Conservation (phyloP, 2,113 vertebrate genomes). For the Gorsachius goisagi region DNA sequence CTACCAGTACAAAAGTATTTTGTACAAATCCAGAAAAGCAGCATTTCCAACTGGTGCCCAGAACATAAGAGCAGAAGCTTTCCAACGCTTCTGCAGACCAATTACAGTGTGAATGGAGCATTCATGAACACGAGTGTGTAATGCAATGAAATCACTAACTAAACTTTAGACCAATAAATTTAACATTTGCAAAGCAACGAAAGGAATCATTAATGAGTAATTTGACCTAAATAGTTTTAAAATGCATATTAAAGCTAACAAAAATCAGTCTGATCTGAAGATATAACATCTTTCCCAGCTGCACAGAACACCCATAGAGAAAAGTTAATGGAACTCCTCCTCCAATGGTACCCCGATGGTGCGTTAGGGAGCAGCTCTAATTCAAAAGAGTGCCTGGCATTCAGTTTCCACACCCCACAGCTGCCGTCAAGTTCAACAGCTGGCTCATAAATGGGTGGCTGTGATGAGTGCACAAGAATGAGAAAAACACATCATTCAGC, state of each 20-base stretch:
- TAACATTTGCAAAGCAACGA: not conserved
- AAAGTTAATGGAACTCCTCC: constrained; percentile 34
- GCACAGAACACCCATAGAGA: not conserved
- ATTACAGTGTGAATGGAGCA: not conserved
- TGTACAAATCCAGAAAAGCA: constrained; percentile 23
- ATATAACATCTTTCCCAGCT: constrained; percentile 22
- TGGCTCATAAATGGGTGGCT: constrained; percentile 71
- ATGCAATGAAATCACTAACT: not conserved
- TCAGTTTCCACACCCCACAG: constrained; percentile 62
- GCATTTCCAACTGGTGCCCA: constrained; percentile 16
- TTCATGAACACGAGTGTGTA: not conserved
- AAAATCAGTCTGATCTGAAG: constrained; percentile 1
- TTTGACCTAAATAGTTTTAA: not conserved
- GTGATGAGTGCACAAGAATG: constrained; percentile 40
- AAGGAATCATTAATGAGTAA: not conserved
- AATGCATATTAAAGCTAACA: constrained; percentile 5
- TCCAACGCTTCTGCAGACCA: not conserved
- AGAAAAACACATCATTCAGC: constrained; percentile 60
- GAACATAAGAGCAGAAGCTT: constrained; percentile 1
- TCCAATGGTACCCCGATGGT: constrained; percentile 22
- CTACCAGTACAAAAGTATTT: constrained; percentile 27
- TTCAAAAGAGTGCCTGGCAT: constrained; percentile 62
- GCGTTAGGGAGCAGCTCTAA: constrained; percentile 26
- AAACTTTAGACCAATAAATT: not conserved
- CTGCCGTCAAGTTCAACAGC: constrained; percentile 69